Evolutionary conservation across 1,140 invertebrate species (phyloP).

Genomic region (Mylabris phalerata): DNA sequence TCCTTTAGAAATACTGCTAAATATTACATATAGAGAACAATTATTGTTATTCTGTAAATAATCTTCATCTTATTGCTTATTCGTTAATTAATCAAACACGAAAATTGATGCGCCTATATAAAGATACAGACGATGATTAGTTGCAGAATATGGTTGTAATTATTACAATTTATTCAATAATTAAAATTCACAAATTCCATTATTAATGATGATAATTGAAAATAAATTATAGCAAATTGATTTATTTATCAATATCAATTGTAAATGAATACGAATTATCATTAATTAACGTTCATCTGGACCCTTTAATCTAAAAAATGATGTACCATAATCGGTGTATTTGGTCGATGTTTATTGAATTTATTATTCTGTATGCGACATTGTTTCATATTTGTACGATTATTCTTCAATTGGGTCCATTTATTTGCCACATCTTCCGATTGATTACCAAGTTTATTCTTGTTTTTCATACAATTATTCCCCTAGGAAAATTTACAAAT

Average conservation of each 20-base stretch:
- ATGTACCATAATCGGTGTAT: constrained; percentile 27
- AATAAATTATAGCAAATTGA: neutral
- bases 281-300: neutral
- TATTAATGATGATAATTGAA: neutral
- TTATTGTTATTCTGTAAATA: constrained; percentile 1
- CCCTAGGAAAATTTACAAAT: constrained; percentile 6
- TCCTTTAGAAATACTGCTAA: constrained; percentile 9
- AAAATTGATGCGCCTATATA: too few species aligned
- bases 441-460: constrained; percentile 1
- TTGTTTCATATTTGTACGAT: constrained; percentile 17
- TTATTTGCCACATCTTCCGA: constrained; percentile 9
- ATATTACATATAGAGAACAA: too few species aligned
- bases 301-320: constrained; percentile 21
- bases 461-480: constrained; percentile 11
- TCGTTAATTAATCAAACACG: too few species aligned
- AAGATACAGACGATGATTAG: too few species aligned
- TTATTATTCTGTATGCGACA: constrained; percentile 17
- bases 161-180: too few species aligned
- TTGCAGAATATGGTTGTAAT: too few species aligned
- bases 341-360: constrained; percentile 21
- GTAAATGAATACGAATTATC: too few species aligned
- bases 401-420: constrained; percentile 4
- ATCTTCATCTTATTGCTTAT: neutral
- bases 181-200: too few species aligned
- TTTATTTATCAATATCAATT: neutral